Conservation (phyloP, 2,113 vertebrate genomes). For the Hemiscyllium ocellatum region DNA sequence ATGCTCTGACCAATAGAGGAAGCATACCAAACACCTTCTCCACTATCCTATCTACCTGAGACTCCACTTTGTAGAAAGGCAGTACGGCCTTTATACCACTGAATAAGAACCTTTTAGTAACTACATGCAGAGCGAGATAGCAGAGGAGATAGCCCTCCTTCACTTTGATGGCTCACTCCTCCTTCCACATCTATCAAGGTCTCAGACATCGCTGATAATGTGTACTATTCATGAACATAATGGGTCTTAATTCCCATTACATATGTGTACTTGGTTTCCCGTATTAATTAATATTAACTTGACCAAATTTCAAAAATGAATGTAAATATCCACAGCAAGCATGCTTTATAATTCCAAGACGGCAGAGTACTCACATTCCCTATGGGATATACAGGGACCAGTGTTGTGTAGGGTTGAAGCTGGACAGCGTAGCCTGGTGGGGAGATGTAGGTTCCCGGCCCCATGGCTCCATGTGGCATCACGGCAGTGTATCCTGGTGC, state of each 20-base stretch:
- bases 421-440: not conserved
- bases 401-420: conserved; percentile 2
- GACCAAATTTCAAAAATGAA: not conserved
- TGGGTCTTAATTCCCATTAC: too few species aligned
- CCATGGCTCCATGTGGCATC: not conserved
- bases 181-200: too few species aligned
- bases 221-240: too few species aligned
- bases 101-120: too few species aligned
- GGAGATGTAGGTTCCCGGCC: not conserved
- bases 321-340: not conserved
- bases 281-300: not conserved
- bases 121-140: too few species aligned
- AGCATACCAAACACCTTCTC: too few species aligned
- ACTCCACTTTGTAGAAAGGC: not conserved
- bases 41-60: not conserved
- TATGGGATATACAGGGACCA: not conserved
- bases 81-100: too few species aligned
- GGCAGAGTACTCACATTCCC: not conserved
- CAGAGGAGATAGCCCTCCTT: too few species aligned
- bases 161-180: too few species aligned
- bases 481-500: not conserved
- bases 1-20: too few species aligned
- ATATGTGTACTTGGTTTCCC: not conserved
- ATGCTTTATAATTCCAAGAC: too few species aligned
- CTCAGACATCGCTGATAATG: too few species aligned